Conservation (phyloP, 2,113 vertebrate species). For the Hippocampus zosterae region DNA sequence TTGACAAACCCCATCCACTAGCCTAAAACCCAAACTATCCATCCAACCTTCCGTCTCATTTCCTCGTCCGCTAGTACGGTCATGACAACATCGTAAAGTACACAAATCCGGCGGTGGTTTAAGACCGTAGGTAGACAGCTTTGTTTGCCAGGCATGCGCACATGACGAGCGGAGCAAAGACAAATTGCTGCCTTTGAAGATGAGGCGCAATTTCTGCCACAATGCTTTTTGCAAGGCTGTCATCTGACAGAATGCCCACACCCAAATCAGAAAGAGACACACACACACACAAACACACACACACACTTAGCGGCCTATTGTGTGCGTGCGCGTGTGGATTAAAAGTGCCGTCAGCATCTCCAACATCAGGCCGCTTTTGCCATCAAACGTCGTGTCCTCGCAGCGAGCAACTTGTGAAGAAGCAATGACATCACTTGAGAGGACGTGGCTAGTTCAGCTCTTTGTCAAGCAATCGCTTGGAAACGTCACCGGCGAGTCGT, state of each 20-base stretch:
- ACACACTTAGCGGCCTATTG: conserved; percentile 5
- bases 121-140: neutral
- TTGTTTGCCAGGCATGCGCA: neutral
- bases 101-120: neutral
- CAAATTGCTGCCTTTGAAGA: conserved; percentile 65
- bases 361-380: conserved; percentile 32
- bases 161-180: conserved; percentile 48
- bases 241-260: conserved; percentile 60
- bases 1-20: no score
- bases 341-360: conserved; percentile 45
- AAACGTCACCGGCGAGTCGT: neutral
- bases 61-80: no score
- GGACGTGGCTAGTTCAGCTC: conserved; percentile 11
- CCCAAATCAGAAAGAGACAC: conserved; percentile 23
- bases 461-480: neutral
- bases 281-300: conserved; percentile 1
- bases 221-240: conserved; percentile 49
- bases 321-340: conserved; percentile 33
- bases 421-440: conserved; percentile 12
- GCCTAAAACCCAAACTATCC: no score
- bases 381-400: conserved; percentile 27
- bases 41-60: no score
- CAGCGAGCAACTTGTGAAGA: conserved; percentile 5
- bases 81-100: neutral
- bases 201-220: conserved; percentile 60